phyloP scores from a whole-genome alignment of 53 echinoderm and acorn worm species.

The Luidia sarsii region DNA sequence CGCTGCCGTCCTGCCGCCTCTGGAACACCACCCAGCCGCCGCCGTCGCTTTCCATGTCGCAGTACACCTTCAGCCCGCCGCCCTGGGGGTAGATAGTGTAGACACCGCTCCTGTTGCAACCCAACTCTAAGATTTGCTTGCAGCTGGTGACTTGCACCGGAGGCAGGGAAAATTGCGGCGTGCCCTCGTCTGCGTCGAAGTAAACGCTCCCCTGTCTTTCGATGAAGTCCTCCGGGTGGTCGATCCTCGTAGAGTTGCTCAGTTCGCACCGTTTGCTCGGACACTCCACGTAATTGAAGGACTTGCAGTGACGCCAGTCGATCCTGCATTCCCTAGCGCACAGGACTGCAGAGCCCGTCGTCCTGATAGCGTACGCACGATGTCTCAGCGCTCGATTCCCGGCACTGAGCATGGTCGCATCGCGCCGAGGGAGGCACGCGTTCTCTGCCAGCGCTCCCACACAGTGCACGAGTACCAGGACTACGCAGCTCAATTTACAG shows the following conservation, averaged over 20 bases:
- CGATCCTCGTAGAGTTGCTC: neutral
- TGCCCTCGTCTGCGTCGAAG: conserved; percentile 11
- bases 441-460: no score
- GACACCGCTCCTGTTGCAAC: no score
- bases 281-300: conserved; percentile 10
- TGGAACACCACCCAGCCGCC: no score
- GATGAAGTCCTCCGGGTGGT: neutral
- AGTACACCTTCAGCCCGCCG: no score
- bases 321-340: conserved; percentile 24
- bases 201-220: conserved; percentile 22
- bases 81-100: no score
- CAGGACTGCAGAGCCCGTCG: neutral
- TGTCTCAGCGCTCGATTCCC: neutral
- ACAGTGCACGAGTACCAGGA: no score
- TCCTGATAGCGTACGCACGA: neutral
- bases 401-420: conserved; percentile 1
- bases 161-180: neutral
- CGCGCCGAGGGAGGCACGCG: no score
- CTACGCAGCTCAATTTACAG: no score
- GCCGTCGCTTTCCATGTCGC: no score
- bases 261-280: conserved; percentile 4
- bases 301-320: conserved; percentile 3
- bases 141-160: no score
- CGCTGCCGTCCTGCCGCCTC: no score
- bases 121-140: no score